Conservation (phyloP, 2,888 invertebrate species). For the Athripsodes cinereus region DNA sequence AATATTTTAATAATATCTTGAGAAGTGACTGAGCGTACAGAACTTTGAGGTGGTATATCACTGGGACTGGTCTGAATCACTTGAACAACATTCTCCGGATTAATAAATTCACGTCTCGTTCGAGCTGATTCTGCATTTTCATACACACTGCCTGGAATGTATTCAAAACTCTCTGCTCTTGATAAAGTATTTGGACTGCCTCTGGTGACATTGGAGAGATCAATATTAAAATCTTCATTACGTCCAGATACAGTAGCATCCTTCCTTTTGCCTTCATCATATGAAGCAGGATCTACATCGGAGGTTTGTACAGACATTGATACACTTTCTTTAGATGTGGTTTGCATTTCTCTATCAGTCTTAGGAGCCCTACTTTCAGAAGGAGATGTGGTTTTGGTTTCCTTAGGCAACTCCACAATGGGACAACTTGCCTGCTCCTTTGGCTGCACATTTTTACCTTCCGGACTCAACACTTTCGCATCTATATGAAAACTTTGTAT, state of each 20-base stretch:
- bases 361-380: neutral
- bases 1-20: constrained; percentile 29
- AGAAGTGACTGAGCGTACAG: neutral
- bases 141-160: constrained; percentile 54
- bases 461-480: no score
- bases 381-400: neutral
- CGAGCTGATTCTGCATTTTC: constrained; percentile 38
- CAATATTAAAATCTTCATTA: neutral
- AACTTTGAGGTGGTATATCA: neutral
- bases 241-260: no score
- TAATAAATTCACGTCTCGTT: neutral
- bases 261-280: no score
- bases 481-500: neutral
- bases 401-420: neutral
- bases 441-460: no score
- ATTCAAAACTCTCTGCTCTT: constrained; percentile 64
- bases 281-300: no score
- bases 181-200: constrained; percentile 33
- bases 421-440: no score
- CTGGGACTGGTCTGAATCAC: neutral
- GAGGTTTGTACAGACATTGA: constrained; percentile 19
- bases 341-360: constrained; percentile 23
- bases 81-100: neutral
- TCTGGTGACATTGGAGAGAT: constrained; percentile 3
- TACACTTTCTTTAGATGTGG: constrained; percentile 9